These are phyloP conservation scores for Brachyrhaphis roseni DNA, from an alignment of 2,797 vertebrate species.

Conservation along the genomic window DNA sequence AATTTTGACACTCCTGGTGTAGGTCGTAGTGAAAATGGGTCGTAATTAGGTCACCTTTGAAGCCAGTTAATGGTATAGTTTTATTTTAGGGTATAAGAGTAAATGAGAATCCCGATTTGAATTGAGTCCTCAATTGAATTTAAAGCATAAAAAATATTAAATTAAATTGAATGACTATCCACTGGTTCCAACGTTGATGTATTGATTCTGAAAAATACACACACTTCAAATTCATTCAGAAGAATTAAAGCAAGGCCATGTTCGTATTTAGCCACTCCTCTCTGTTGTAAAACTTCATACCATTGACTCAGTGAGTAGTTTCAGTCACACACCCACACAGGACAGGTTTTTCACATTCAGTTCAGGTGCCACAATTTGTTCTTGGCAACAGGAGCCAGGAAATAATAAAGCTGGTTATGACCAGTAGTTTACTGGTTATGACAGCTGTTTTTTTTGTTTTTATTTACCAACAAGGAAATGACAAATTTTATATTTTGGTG, in stretches of 20 bases:
- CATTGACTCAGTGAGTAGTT: conserved; percentile 22
- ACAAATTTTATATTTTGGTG: conserved; percentile 73
- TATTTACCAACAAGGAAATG: background rate
- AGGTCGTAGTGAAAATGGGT: background rate
- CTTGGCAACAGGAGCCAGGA: background rate
- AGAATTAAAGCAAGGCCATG: background rate
- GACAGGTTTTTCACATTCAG: conserved; percentile 2
- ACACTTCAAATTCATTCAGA: background rate
- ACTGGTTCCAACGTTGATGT: background rate
- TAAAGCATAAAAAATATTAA: background rate
- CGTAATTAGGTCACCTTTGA: background rate
- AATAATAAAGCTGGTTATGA: background rate
- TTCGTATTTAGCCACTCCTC: conserved; percentile 37
- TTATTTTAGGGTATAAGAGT: background rate
- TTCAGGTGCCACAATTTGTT: background rate
- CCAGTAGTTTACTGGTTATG: background rate
- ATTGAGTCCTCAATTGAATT: background rate
- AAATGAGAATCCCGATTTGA: background rate
- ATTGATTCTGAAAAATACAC: background rate
- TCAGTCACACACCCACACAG: conserved; percentile 9
- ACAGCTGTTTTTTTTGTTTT: too few species aligned
- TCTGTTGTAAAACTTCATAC: conserved; percentile 15
- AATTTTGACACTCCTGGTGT: too few species aligned
- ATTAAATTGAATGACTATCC: background rate
- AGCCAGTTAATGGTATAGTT: background rate